Percentiles rank a stretch among this genome's conserved stretches.
These are phyloP conservation scores for Semotilus atromaculatus DNA, from an alignment of 2,797 vertebrate genomes.

Conservation along the genomic window DNA sequence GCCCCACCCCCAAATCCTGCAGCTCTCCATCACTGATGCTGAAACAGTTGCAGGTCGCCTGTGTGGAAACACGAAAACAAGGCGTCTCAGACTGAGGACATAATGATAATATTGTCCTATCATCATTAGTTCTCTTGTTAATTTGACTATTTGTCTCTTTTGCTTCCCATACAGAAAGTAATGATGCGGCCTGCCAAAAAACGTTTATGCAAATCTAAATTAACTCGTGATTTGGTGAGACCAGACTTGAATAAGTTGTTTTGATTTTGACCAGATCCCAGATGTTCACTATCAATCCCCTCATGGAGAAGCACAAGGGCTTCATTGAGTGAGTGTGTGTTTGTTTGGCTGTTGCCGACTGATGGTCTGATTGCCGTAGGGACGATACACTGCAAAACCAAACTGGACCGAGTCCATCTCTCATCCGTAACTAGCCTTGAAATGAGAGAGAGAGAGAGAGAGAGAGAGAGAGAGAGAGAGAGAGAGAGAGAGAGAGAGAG, in stretches of 20 bases:
- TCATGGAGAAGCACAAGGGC: background rate
- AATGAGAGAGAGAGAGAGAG: background rate
- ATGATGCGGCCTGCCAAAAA: background rate
- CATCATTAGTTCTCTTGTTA: background rate
- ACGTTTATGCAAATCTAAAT: background rate
- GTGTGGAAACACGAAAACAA: conserved; percentile 63
- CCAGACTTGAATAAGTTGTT: background rate
- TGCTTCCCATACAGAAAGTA: background rate
- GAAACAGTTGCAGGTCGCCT: conserved; percentile 97
- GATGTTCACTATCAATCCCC: conserved; percentile 23
- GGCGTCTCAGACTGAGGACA: conserved; percentile 22
- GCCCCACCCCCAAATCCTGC: conserved; percentile 92
- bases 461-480: background rate
- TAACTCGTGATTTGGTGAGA: background rate
- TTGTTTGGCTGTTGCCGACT: background rate
- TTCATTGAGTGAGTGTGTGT: background rate
- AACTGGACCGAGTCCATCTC: conserved; percentile 21
- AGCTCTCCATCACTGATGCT: conserved; percentile 94
- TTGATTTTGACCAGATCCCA: conserved; percentile 21
- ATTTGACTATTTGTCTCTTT: background rate
- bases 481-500: too few species aligned
- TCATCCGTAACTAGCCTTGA: background rate
- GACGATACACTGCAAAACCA: background rate
- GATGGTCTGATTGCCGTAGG: background rate
- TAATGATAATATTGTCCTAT: background rate